phyloP scores from a whole-genome alignment of 2,888 invertebrate species.

The Drepana falcataria region DNA sequence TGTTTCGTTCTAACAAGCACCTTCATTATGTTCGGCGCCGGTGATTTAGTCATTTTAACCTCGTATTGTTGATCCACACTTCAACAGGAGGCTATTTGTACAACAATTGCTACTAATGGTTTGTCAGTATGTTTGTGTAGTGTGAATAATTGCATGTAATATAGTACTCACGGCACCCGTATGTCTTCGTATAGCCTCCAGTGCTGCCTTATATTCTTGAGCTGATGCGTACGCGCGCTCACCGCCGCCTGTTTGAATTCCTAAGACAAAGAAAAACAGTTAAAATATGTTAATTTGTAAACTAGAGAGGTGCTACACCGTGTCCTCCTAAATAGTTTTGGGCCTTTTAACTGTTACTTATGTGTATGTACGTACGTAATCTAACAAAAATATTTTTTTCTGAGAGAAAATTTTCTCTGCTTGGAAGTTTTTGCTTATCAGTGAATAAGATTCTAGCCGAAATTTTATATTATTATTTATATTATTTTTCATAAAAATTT shows the following conservation, averaged over 20 bases:
- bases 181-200: constrained; percentile 61
- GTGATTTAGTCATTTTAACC: constrained; percentile 5
- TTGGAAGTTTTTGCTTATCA: no score
- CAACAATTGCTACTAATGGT: constrained; percentile 31
- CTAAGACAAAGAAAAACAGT: constrained; percentile 35
- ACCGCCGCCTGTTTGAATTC: constrained; percentile 54
- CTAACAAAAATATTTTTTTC: no score
- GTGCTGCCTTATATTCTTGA: constrained; percentile 66
- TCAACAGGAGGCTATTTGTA: constrained; percentile 12
- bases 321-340: no score
- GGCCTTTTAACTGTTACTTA: no score
- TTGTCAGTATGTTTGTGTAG: constrained; percentile 16
- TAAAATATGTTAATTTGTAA: no score
- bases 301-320: no score
- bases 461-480: no score
- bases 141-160: constrained; percentile 7
- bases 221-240: constrained; percentile 60
- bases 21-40: not conserved
- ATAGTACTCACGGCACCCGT: constrained; percentile 60
- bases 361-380: no score
- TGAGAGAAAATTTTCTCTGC: no score
- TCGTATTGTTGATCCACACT: constrained; percentile 10
- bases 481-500: no score
- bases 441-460: no score
- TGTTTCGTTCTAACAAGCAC: not conserved